phyloP scores from a whole-genome alignment of 2,113 vertebrate species.

The Vidua chalybeata region DNA sequence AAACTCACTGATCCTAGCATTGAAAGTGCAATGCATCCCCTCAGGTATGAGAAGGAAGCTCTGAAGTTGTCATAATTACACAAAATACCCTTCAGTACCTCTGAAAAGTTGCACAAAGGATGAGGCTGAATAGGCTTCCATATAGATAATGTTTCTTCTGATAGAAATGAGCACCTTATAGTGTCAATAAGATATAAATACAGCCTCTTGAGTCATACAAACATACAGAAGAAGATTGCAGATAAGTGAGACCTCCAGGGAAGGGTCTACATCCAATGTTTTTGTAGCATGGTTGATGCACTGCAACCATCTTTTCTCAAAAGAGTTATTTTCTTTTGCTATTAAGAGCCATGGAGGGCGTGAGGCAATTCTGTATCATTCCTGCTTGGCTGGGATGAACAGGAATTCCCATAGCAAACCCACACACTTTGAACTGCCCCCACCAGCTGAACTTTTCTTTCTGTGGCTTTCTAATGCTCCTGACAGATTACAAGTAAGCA shows the following conservation, averaged over 20 bases:
- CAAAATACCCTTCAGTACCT: neutral
- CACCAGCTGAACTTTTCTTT: neutral
- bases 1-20: neutral
- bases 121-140: constrained; percentile 1
- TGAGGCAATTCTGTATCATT: neutral
- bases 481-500: neutral
- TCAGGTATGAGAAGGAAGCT: neutral
- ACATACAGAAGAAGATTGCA: neutral
- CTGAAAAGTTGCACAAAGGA: neutral
- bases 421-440: neutral
- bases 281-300: neutral
- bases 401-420: neutral
- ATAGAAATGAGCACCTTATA: neutral
- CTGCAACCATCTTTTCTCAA: neutral
- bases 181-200: constrained; percentile 9
- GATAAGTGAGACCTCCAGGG: neutral
- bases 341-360: accelerated
- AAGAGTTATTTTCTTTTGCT: neutral
- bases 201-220: neutral
- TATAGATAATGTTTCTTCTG: neutral
- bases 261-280: neutral
- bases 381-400: neutral
- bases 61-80: constrained; percentile 1
- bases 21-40: neutral
- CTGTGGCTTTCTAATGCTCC: neutral